A percentile compares a stretch with the other conserved stretches of the same genome.
phyloP scores from a whole-genome alignment of 1,140 invertebrate species.

The Bombus cullumanus region DNA sequence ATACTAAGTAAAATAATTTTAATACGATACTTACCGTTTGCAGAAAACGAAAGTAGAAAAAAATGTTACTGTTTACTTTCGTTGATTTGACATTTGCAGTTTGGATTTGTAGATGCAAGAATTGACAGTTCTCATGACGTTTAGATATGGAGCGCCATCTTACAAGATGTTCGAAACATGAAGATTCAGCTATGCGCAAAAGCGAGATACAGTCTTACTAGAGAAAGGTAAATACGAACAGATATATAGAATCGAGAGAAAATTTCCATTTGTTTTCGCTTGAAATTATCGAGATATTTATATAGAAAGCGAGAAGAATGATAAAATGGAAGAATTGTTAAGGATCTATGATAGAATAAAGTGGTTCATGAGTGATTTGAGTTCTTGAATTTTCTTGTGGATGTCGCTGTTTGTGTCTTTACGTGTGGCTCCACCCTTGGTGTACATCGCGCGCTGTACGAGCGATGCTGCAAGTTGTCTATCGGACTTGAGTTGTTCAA shows the following conservation, averaged over 20 bases:
- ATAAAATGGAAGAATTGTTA: not conserved
- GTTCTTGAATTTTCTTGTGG: not conserved
- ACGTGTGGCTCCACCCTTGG: slow-evolving; percentile 28
- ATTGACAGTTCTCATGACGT: slow-evolving; percentile 35
- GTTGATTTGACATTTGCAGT: slow-evolving; percentile 30
- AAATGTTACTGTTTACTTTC: slow-evolving; percentile 14
- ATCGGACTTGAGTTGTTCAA: slow-evolving; percentile 10
- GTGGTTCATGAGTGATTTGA: not conserved
- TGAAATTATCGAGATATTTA: not conserved
- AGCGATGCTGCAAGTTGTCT: slow-evolving; percentile 1
- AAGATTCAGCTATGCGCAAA: slow-evolving; percentile 14
- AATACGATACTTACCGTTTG: not conserved
- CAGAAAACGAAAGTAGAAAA: not conserved
- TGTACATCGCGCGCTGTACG: slow-evolving; percentile 9
- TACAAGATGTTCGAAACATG: not conserved
- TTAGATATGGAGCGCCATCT: slow-evolving; percentile 28
- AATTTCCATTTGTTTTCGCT: not conserved
- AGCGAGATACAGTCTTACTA: not conserved
- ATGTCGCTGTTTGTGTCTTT: slow-evolving; percentile 10
- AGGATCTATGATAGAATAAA: not conserved
- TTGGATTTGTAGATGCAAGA: not conserved
- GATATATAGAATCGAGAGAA: no score
- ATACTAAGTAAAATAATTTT: not conserved
- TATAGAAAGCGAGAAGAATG: not conserved
- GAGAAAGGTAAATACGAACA: not conserved